Conservation (phyloP, 2,888 invertebrate species). For the Ariolimax columbianus region DNA sequence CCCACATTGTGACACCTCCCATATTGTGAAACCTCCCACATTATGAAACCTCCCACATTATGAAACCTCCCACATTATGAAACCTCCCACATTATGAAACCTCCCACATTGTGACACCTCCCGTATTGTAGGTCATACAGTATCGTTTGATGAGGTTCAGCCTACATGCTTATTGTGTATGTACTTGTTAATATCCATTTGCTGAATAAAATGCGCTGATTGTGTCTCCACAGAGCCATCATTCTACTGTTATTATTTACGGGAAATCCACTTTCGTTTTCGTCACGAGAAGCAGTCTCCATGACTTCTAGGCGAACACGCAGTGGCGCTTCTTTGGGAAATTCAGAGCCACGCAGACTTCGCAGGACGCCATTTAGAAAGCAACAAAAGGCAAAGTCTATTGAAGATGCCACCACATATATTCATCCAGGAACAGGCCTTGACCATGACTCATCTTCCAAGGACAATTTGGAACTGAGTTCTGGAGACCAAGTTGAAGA, state of each 20-base stretch:
- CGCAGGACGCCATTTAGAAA: constrained; percentile 33
- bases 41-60: too few species aligned
- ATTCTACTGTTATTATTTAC: not conserved
- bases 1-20: too few species aligned
- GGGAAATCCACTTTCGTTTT: not conserved
- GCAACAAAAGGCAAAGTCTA: constrained; percentile 1
- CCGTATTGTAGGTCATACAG: too few species aligned
- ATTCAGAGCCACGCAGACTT: constrained; percentile 28
- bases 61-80: too few species aligned
- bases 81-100: too few species aligned
- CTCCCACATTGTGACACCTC: too few species aligned
- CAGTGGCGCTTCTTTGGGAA: constrained; percentile 37
- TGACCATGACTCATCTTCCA: not conserved
- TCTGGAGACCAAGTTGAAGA: not conserved
- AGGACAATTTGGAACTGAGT: not conserved
- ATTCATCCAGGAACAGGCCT: not conserved
- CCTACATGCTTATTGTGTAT: too few species aligned
- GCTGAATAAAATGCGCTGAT: not conserved
- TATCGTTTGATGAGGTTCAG: too few species aligned
- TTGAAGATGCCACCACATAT: not conserved
- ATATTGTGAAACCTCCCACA: too few species aligned
- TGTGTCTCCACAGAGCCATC: not conserved
- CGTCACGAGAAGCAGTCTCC: not conserved
- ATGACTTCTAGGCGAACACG: constrained; percentile 44
- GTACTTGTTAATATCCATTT: too few species aligned